Base-by-base conservation (phyloP, 2,113 vertebrate species). In the Megaleporinus macrocephalus region DNA sequence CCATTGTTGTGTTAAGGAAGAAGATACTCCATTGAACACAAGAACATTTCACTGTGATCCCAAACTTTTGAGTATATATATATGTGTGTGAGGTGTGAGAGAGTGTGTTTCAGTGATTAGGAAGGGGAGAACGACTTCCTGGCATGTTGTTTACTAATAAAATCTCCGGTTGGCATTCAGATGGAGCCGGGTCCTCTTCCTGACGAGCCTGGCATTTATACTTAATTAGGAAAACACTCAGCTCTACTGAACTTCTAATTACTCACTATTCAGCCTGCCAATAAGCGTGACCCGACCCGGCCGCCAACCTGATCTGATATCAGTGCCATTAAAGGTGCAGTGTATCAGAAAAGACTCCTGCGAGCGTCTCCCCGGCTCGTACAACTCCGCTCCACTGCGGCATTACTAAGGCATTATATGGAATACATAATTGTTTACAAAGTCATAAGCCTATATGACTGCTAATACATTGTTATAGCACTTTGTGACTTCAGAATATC, bases 201-300 rank as follows among this genome's bases (percentile, higher is more conserved):
- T 87, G 83, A 88, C 51, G 27, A 79, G 81, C 12, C 44, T 88
- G 73, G 84, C 83, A 89, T 90, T 88, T 87, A 0, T 47, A 44
- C 81, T 85, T 89, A 88, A 90, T 89, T 84, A 85, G 84, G 61
- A 76, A 83, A 85, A 76, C 71, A 63, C 33, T 82, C 80, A 76
- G 68, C 62, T 76, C 63, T 47, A 79, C 78, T 88, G 73, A 80
- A 73, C 51, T 68, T 68, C 65, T 90, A 85, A 89, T 87, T 84
- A 85, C 44, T 62, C 73, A 22, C 55, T 62, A 87, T 69, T 87
- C 68, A 82, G 72, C 49, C 53, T 71, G 74, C 70, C 83, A 62
- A 76, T 62, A 78, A 78, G 53, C 81, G 84, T 73, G 30, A 87
- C 76, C 83, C 71, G 79, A 82, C 74, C 71, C 22, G 76, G n/a